phyloP scores from a whole-genome alignment of 2,113 vertebrate genomes.

The Microtus richardsoni region DNA sequence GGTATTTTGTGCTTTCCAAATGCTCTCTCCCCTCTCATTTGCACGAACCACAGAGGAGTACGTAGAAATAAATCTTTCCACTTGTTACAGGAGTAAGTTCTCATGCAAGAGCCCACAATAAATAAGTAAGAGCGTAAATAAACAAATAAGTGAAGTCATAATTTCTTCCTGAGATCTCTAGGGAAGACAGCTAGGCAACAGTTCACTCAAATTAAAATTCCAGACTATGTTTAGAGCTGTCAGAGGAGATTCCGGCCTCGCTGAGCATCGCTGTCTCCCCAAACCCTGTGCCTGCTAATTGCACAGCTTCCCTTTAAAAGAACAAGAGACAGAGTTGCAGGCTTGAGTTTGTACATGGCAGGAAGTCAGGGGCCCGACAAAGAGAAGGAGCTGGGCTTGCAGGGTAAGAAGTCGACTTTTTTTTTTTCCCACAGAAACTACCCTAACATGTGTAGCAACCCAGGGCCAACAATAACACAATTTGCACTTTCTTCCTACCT shows the following conservation, averaged over 20 bases:
- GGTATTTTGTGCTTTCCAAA: background rate
- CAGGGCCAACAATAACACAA: background rate
- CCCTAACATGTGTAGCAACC: background rate
- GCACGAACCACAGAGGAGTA: background rate
- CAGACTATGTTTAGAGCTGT: background rate
- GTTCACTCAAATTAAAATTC: constrained; percentile 43
- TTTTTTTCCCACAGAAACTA: background rate
- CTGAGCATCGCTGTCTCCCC: background rate
- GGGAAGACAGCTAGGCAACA: background rate
- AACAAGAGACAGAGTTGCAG: background rate
- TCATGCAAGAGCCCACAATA: background rate
- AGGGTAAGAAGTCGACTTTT: background rate
- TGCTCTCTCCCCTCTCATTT: background rate
- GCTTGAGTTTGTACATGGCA: background rate
- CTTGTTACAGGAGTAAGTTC: background rate
- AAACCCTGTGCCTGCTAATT: background rate
- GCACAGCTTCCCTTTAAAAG: background rate
- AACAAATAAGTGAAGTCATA: background rate
- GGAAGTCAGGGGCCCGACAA: constrained; percentile 59
- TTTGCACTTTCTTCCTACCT: background rate
- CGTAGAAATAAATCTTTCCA: background rate
- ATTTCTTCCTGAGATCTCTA: constrained; percentile 32
- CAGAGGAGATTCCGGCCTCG: background rate
- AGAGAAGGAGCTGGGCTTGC: background rate
- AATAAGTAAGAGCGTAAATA: background rate